Evolutionary conservation across 1,140 invertebrate genomes (phyloP).

Genomic region (Bombus sylvicola): DNA sequence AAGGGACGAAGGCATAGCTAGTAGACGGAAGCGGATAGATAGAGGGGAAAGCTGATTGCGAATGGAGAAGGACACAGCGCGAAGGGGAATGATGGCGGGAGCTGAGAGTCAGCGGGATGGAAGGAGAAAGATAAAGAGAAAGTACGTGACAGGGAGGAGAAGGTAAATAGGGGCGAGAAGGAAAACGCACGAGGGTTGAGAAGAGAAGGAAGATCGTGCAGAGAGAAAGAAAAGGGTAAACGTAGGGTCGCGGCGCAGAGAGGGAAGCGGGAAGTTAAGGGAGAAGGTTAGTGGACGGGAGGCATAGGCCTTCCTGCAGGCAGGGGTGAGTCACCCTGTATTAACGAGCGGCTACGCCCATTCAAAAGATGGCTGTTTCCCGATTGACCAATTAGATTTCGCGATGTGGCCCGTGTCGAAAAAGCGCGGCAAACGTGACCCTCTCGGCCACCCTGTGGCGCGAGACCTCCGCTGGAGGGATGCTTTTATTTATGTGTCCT

Average conservation of each 20-base stretch:
- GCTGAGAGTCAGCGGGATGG: not conserved
- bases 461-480: constrained; percentile 36
- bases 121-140: constrained; percentile 51
- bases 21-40: not conserved
- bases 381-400: constrained; percentile 76
- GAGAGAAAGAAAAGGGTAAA: constrained; percentile 46
- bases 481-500: constrained; percentile 67
- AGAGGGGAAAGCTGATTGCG: constrained; percentile 1
- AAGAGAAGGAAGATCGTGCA: constrained; percentile 46
- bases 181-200: constrained; percentile 42
- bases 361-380: constrained; percentile 78
- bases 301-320: constrained; percentile 71
- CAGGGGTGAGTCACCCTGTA: constrained; percentile 79
- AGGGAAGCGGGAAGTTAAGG: constrained; percentile 12
- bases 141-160: constrained; percentile 64
- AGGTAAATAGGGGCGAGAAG: constrained; percentile 7
- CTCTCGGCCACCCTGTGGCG: constrained; percentile 39
- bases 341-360: constrained; percentile 78
- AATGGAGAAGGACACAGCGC: not conserved
- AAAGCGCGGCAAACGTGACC: constrained; percentile 72
- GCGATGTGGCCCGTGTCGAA: constrained; percentile 68
- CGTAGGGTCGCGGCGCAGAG: not conserved
- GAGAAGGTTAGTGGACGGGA: constrained; percentile 59
- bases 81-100: constrained; percentile 6
- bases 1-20: not conserved